Percentiles rank a stretch among this genome's conserved stretches.
Evolutionary conservation across 2,888 invertebrate species (phyloP).

Genomic region (Athripsodes cinereus): DNA sequence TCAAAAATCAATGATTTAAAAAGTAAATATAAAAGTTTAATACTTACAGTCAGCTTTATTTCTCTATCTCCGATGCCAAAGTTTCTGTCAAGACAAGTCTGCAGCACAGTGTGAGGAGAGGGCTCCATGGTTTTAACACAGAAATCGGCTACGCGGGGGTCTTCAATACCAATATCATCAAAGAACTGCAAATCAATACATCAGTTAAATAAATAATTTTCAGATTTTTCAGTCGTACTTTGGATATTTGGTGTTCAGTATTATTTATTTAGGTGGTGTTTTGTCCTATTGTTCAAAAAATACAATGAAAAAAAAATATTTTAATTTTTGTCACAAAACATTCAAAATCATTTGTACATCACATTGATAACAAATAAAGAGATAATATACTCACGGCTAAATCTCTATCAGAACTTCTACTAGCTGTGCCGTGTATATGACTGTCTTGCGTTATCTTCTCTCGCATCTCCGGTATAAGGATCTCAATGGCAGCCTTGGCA

Average conservation of each 20-base stretch:
- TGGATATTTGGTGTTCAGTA: too few relatives aligned
- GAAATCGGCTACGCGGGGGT: constrained; percentile 90
- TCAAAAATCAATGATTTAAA: too few relatives aligned
- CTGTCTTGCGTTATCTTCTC: constrained; percentile 67
- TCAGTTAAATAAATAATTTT: neutral
- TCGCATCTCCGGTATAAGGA: constrained; percentile 88
- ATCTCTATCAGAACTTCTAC: constrained; percentile 33
- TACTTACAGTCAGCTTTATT: constrained; percentile 74
- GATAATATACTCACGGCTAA: constrained; percentile 33
- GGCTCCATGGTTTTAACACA: constrained; percentile 96
- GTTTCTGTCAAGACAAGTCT: constrained; percentile 88
- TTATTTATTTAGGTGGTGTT: too few relatives aligned
- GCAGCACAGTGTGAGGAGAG: constrained; percentile 86
- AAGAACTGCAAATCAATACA: constrained; percentile 58
- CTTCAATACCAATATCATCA: constrained; percentile 88
- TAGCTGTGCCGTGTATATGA: constrained; percentile 39
- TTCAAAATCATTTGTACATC: constrained; percentile 4
- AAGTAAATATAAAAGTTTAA: too few relatives aligned
- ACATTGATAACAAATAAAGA: neutral
- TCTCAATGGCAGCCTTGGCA: constrained; percentile 81
- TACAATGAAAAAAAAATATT: too few relatives aligned
- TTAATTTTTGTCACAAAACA: neutral
- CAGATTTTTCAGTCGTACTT: too few relatives aligned
- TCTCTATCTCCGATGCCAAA: constrained; percentile 86
- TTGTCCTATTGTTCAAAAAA: too few relatives aligned